Conservation (phyloP, 2,113 vertebrate species). For the Grammatotria lemairii region DNA sequence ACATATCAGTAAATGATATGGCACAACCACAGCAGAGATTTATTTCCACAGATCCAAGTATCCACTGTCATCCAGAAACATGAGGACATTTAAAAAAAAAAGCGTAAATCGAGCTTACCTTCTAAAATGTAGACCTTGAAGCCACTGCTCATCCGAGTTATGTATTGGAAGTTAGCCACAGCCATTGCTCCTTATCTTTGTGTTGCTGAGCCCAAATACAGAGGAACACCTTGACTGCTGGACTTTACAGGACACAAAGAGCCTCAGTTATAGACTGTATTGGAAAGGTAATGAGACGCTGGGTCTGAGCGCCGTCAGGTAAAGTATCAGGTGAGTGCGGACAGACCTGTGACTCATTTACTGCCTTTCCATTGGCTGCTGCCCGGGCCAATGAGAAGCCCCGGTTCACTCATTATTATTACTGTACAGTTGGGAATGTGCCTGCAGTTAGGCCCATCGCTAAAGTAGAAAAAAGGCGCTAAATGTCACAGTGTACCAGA, state of each 20-base stretch:
- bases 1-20: not conserved
- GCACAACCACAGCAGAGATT: not conserved
- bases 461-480: not conserved
- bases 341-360: conserved; percentile 39
- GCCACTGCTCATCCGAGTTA: conserved; percentile 77
- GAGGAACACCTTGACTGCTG: conserved; percentile 24
- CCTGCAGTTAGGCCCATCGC: conserved; percentile 11
- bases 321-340: conserved; percentile 57
- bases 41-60: not conserved
- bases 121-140: conserved; percentile 80
- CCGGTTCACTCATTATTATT: conserved; percentile 26
- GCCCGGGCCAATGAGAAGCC: conserved; percentile 44
- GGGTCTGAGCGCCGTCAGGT: conserved; percentile 43
- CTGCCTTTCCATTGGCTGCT: conserved; percentile 56
- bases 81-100: not conserved
- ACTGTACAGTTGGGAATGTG: conserved; percentile 35
- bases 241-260: conserved; percentile 31
- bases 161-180: conserved; percentile 77
- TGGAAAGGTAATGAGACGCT: conserved; percentile 57
- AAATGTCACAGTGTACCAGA: not conserved
- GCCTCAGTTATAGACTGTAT: conserved; percentile 23
- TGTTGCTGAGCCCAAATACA: not conserved
- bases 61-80: not conserved
- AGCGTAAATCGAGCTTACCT: conserved; percentile 44
- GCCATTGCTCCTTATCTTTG: conserved; percentile 62